Evolutionary conservation across 2,888 invertebrate species (phyloP).

Genomic region (Drosophila algonquin): DNA sequence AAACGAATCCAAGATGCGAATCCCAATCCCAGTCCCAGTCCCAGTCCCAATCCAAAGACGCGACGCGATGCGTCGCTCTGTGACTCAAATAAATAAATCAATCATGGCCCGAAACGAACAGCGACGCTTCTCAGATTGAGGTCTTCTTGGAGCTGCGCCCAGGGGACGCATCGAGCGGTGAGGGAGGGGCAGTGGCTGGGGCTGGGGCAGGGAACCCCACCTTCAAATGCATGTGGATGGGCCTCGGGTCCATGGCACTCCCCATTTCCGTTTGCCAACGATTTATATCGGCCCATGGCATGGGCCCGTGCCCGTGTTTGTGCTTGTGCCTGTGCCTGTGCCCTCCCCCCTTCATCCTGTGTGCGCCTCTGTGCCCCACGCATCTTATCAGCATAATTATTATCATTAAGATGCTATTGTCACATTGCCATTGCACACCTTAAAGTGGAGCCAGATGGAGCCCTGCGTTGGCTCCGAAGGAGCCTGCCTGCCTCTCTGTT

Average conservation of each 20-base stretch:
- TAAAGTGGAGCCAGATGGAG: constrained; percentile 28
- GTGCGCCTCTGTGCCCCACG: constrained; percentile 13
- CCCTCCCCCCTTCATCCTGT: neutral
- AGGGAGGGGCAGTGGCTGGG: neutral
- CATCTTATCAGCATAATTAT: constrained; percentile 62
- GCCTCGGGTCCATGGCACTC: constrained; percentile 61
- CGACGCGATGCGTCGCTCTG: constrained; percentile 53
- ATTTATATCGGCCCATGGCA: constrained; percentile 64
- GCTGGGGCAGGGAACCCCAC: constrained; percentile 21
- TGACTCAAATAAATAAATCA: constrained; percentile 78
- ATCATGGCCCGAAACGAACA: constrained; percentile 58
- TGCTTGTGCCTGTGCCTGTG: too few species aligned
- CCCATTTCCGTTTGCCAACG: constrained; percentile 75
- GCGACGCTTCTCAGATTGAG: constrained; percentile 2
- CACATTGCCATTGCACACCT: constrained; percentile 56
- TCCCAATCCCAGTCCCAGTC: constrained; percentile 48
- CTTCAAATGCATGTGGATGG: constrained; percentile 45
- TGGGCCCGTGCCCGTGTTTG: constrained; percentile 7
- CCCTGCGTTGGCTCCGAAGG: constrained; percentile 6
- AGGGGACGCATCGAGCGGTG: constrained; percentile 6
- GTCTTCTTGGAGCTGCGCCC: constrained; percentile 7
- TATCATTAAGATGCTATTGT: constrained; percentile 69
- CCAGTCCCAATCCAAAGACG: constrained; percentile 43
- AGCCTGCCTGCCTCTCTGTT: neutral
- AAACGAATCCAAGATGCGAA: constrained; percentile 64